Percentiles rank a stretch among this genome's conserved stretches.
Conservation (phyloP, 1,140 invertebrate species). For the Neodiprion pinetum region DNA sequence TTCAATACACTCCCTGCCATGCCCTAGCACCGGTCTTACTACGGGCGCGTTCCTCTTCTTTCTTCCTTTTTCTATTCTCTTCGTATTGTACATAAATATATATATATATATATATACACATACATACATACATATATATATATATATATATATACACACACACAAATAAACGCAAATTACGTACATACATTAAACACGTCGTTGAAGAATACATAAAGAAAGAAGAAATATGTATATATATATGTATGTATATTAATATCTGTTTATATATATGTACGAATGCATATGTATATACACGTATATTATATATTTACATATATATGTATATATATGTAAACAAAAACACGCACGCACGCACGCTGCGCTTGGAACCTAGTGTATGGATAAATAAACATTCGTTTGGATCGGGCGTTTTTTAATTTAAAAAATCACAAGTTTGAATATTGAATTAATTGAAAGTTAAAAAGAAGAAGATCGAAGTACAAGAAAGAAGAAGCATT, state of each 20-base stretch:
- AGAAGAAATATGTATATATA: neutral
- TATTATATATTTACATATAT: too few species aligned
- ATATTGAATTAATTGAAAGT: too few species aligned
- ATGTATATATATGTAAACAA: too few species aligned
- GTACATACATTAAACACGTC: neutral
- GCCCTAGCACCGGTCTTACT: slow-evolving; percentile 49
- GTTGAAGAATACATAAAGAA: neutral
- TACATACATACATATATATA: neutral
- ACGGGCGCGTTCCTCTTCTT: slow-evolving; percentile 31
- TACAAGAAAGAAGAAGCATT: neutral
- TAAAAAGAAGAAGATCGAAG: neutral
- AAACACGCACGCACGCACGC: too few species aligned
- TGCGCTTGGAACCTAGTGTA: too few species aligned
- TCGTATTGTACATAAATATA: slow-evolving; percentile 31
- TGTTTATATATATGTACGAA: too few species aligned
- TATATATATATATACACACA: neutral
- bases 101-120: slow-evolving; percentile 3
- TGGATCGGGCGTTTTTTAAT: neutral
- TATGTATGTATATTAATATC: too few species aligned
- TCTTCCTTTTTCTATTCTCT: slow-evolving; percentile 40
- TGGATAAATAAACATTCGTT: neutral
- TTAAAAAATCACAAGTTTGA: neutral
- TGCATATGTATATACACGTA: too few species aligned
- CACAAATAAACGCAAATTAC: neutral
- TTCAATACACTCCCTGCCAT: slow-evolving; percentile 44